Percentiles rank a stretch among this genome's conserved stretches.
phyloP scores from a whole-genome alignment of 2,113 vertebrate genomes.

The Otolemur garnettii region DNA sequence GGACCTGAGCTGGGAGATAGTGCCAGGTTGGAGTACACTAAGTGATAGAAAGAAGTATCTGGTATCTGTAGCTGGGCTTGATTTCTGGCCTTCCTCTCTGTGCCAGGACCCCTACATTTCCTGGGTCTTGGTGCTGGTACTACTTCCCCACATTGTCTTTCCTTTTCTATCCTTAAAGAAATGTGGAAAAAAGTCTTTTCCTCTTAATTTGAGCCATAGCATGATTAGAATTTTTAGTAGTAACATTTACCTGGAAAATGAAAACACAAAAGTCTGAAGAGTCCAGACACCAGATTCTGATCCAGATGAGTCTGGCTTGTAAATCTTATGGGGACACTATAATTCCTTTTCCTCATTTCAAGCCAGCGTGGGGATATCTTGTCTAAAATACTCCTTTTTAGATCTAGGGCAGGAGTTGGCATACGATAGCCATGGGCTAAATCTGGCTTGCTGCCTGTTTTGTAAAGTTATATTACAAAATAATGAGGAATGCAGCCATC shows the following conservation, averaged over 20 bases:
- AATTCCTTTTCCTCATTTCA: background rate
- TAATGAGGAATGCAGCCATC: conserved; percentile 45
- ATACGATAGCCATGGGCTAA: background rate
- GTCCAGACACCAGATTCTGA: background rate
- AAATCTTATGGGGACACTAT: background rate
- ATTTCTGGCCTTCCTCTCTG: background rate
- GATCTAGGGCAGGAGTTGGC: background rate
- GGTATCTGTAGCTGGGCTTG: background rate
- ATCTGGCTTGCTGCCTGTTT: conserved; percentile 57
- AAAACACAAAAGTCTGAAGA: background rate
- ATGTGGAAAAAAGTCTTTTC: background rate
- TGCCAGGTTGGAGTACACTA: background rate
- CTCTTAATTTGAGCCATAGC: background rate
- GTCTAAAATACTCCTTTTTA: background rate
- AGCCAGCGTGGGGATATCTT: background rate
- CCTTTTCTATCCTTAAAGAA: background rate
- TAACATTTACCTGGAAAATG: conserved; percentile 24
- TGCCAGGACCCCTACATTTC: background rate
- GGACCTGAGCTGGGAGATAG: background rate
- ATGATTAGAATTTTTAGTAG: background rate
- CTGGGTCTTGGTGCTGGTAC: background rate
- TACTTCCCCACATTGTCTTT: background rate
- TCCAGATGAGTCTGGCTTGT: background rate
- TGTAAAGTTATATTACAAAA: conserved; percentile 16
- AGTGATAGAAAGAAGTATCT: background rate